Evolutionary conservation across 2,888 invertebrate species (phyloP).

Genomic region (Cephus pygmeus): DNA sequence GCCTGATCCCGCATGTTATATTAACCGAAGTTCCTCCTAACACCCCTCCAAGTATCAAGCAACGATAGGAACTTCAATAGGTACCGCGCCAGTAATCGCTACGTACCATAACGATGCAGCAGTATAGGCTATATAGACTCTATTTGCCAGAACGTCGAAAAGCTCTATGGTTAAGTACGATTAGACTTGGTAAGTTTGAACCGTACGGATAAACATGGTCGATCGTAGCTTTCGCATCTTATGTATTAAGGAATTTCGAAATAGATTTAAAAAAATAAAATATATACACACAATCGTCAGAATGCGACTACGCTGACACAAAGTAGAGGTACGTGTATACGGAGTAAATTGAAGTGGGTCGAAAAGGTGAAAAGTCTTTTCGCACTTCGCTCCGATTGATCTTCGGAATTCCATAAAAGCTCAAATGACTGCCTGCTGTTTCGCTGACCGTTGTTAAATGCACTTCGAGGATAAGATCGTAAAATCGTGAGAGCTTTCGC

Average conservation of each 20-base stretch:
- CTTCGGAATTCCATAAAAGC: background rate
- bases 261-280: background rate
- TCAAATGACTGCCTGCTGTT: conserved; percentile 7
- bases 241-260: background rate
- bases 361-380: background rate
- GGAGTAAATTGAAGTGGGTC: background rate
- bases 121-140: background rate
- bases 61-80: background rate
- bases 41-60: background rate
- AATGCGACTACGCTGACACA: too few relatives aligned
- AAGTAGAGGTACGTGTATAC: too few relatives aligned
- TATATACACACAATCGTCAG: too few relatives aligned
- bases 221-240: background rate
- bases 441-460: conserved; percentile 40
- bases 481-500: conserved; percentile 50
- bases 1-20: background rate
- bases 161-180: background rate
- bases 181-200: background rate
- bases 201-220: background rate
- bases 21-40: background rate
- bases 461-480: conserved; percentile 56
- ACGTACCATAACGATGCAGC: background rate
- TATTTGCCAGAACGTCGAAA: background rate
- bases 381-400: background rate
- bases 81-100: background rate